Evolutionary conservation across 2,888 invertebrate genomes (phyloP), one percentile per base, ranked within the genome.

Genomic region (Seira ritae): DNA sequence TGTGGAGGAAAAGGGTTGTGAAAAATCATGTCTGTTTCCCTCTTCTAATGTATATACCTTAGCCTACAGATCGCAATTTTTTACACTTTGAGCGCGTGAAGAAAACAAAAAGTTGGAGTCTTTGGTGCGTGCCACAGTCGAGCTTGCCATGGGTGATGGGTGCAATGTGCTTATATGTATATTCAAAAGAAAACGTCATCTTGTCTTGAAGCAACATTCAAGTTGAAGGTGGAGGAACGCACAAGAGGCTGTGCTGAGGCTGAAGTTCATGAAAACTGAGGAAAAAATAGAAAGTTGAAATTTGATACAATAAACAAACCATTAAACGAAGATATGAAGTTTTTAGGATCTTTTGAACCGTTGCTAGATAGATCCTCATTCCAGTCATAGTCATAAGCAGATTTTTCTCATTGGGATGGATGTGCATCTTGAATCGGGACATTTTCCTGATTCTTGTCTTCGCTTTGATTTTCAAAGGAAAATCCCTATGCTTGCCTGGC

Each of bases 221-320:
- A 66, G 72, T 79, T 72, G 23, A 66, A 72, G 55, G 55, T 20
- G 60, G 17, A 60, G 60, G 60, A 60, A 60, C 60, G 19, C 50
- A 68, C 31, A 60, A 69, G 60, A 60, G 60, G 60, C 4, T n/a
- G n/a, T 60, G 60, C 17, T 60, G 17, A 69, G 19, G 22, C 37
- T 42, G 62, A 74, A 74, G 80, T 74, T 80, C 80, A 80, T 60
- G 73, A 20, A 46, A 46, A 19, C 6, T 50, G 10, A 6, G 17
- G 72, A 60, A 17, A 70, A 70, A 31, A 68, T 60, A 17, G 31
- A 80, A 73, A 67, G 66, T 17, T 73, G 80, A 72, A 73, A 80
- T 70, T 42, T 62, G 69, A 80, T 74, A 69, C 74, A 70, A 74
- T 70, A 80, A 80, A 80, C 80, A 80, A 80, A 74, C 74, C 74